A percentile compares a stretch with the other conserved stretches of the same genome.
These are phyloP conservation scores for Melanogrammus aeglefinus DNA, from an alignment of 2,797 vertebrate genomes.

Conservation along the genomic window DNA sequence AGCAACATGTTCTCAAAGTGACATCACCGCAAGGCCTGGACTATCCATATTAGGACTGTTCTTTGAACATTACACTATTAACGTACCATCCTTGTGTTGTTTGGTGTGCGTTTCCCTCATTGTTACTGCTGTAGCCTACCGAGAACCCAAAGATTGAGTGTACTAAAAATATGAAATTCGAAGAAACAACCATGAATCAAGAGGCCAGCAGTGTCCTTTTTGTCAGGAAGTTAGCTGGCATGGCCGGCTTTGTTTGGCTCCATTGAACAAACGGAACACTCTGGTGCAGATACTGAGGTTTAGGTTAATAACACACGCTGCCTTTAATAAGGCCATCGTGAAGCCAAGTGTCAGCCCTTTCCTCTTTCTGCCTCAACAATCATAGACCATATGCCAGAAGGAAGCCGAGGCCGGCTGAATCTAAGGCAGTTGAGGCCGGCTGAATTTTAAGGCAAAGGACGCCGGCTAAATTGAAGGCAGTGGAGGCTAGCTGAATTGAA, in stretches of 20 bases:
- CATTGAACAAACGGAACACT: conserved; percentile 10
- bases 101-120: background rate
- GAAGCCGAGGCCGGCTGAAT: conserved; percentile 16
- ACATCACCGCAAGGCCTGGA: background rate
- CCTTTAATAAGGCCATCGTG: conserved; percentile 27
- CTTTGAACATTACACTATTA: background rate
- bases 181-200: background rate
- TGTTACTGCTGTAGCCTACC: background rate
- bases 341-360: conserved; percentile 30
- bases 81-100: background rate
- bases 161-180: background rate
- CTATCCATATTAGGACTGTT: background rate
- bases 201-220: background rate
- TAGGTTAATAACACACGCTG: conserved; percentile 21
- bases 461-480: no score
- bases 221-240: background rate
- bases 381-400: conserved; percentile 48
- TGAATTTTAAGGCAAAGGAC: no score
- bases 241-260: background rate
- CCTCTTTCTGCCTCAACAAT: conserved; percentile 53
- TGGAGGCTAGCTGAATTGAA: no score
- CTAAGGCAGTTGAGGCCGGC: background rate
- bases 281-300: conserved; percentile 21
- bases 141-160: background rate
- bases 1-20: background rate